Base-by-base conservation (phyloP, 2,797 vertebrate genomes). In the Dryobates pubescens region DNA sequence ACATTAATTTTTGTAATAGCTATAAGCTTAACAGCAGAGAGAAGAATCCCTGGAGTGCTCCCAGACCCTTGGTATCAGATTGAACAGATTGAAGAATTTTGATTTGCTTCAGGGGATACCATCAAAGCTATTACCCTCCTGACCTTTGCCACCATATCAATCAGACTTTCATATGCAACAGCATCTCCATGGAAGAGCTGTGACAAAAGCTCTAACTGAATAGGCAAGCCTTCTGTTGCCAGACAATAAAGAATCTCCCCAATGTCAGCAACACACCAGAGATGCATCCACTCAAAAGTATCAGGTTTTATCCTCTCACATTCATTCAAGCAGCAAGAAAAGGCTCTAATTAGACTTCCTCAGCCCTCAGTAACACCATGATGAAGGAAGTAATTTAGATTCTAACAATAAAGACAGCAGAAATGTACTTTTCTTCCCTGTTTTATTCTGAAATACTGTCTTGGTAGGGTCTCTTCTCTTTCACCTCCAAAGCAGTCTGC, bases 1-100 rank as follows among this genome's bases (percentile, higher is more conserved):
- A 86, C 56, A 63, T 89, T 92, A 84, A 58, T 84, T 93, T 95
- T 68, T 67, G 7, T 93, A 92, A 92, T 19, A 89, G 77, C 64
- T 64, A 17, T 68, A 76, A 89, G 38, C 36, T 38, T 90, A 78
- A 92, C 5, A 91, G 76, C 61, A 62, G 61, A 86, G n/a, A 83
- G 70, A 72, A 93, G 67, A 91, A 94, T 77, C 77, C 68, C 87
- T 75, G 47, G 85, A 93, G 89, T 38, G 51, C 79, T 67, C 84
- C 89, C 72, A 89, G 80, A 76, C 32, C 58, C 61, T 59, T 74
- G 38, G 64, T 20, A 84, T 65, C 74, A 84, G 79, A 84, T 4
- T n/a, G 62, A 93, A 86, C 62, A 74, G 87, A 69, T 65, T 41
- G 38, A 62, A 85, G 32, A 73, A 63, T 83, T 86, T 83, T 84